Evolutionary conservation across 2,797 vertebrate genomes (phyloP), one percentile per base, ranked within the genome.

Genomic region (Acropternis orthonyx): DNA sequence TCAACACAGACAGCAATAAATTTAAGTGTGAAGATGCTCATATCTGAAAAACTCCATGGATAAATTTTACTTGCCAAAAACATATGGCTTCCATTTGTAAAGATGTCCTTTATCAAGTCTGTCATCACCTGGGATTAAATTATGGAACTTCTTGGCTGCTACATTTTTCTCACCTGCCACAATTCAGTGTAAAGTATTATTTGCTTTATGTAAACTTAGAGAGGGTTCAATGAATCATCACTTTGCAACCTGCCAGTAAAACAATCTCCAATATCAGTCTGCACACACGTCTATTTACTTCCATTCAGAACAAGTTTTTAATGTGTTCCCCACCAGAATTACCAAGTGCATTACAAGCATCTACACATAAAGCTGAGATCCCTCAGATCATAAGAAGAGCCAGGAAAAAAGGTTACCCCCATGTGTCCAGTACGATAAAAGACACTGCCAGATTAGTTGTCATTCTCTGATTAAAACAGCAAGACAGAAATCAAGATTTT

Each of bases 61-160:
- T 79, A 78, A 39, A 48, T 81, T 89, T 56, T 71, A 65, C 49
- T 90, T 71, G 85, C 51, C 30, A 80, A 72, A 92, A 85, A 14
- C 52, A 72, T 26, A 56, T 2, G 80, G 88, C 15, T 37, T 89
- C 16, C 48, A 69, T 81, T 93, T 76, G n/a, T 78, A 81, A 89
- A 94, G 43, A 69, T 62, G 68, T 62, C 58, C 44, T 94, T 91
- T 89, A 76, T 46, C 73, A 72, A 89, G 72, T 36, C 76, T 79
- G 76, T 92, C 67, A 90, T 88, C 73, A 88, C 58, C 41, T 88
- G 62, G 63, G 92, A 97, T 89, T 89, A 97, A 84, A 92, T 97
- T 93, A 95, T 55, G 69, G 89, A 97, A 96, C 59, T 93, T 95
- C 74, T 78, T 94, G 91, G 73, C 65, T 97, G 88, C 54, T 93